Evolutionary conservation across 1,140 invertebrate species (phyloP).

Genomic region (Oryctes rhinoceros): DNA sequence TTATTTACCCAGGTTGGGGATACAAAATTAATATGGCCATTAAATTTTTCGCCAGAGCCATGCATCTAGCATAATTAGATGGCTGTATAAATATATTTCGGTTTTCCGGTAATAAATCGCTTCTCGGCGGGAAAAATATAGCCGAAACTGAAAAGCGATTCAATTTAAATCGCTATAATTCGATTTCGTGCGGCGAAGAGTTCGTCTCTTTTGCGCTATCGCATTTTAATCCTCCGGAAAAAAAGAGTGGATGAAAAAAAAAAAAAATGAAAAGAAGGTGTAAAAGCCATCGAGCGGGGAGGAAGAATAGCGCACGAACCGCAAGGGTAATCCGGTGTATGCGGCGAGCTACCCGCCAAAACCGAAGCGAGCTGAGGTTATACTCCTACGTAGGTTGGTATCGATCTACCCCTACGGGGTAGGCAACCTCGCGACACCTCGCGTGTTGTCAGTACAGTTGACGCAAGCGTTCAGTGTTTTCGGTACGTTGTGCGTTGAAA

Average conservation of each 20-base stretch:
- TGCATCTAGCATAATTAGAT: not conserved
- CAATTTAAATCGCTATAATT: not conserved
- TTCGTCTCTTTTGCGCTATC: not conserved
- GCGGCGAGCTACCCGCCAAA: not conserved
- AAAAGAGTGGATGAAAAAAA: not conserved
- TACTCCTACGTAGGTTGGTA: not conserved
- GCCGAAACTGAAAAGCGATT: not conserved
- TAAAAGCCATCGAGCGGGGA: not conserved
- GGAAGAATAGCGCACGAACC: not conserved
- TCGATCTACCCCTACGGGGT: conserved; percentile 2
- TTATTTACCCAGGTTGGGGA: not conserved
- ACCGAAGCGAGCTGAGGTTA: not conserved
- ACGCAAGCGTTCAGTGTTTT: not conserved
- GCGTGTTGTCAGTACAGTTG: not conserved
- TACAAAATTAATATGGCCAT: not conserved
- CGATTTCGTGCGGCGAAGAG: not conserved
- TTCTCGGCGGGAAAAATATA: not conserved
- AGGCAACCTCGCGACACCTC: conserved; percentile 1
- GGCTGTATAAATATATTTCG: not conserved
- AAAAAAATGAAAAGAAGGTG: not conserved
- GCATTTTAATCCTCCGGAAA: not conserved
- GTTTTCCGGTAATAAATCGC: not conserved
- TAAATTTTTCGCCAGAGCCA: conserved; percentile 1
- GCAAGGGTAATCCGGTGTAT: not conserved
- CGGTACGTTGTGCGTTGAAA: not conserved